Conservation (phyloP, 2,113 vertebrate genomes). For the Apodemus speciosus region DNA sequence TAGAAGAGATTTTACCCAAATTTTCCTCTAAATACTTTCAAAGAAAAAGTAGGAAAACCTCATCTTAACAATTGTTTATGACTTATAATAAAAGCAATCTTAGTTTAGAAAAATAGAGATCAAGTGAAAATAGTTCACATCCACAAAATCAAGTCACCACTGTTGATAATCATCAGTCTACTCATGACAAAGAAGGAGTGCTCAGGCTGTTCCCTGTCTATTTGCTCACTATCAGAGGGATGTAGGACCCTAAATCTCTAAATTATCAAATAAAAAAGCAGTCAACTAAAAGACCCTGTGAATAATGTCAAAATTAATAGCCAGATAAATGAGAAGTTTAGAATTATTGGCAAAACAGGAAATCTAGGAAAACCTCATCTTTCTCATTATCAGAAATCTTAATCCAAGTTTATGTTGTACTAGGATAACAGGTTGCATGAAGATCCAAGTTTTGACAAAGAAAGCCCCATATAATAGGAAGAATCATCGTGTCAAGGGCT, state of each 20-base stretch:
- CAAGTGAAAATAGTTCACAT: background rate
- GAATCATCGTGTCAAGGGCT: background rate
- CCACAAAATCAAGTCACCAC: constrained; percentile 29
- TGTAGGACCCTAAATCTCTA: background rate
- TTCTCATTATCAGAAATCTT: background rate
- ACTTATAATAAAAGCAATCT: constrained; percentile 67
- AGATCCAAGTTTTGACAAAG: background rate
- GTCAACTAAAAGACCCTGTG: background rate
- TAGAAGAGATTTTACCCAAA: constrained; percentile 67
- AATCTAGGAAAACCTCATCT: background rate
- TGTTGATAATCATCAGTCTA: background rate
- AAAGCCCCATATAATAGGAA: background rate
- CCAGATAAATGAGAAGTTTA: constrained; percentile 7
- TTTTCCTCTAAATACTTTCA: constrained; percentile 52
- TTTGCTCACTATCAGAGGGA: background rate
- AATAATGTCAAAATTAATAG: background rate
- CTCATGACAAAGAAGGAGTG: background rate
- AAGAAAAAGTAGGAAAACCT: constrained; percentile 64
- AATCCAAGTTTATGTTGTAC: background rate
- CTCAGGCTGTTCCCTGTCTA: background rate
- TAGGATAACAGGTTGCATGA: background rate
- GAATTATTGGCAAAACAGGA: background rate
- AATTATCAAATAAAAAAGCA: background rate
- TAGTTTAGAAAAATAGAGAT: constrained; percentile 51
- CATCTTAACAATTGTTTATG: constrained; percentile 61